Percentiles rank a stretch among this genome's conserved stretches.
Conservation (phyloP, 2,888 invertebrate genomes). For the Lepidocyrtoides sp. region DNA sequence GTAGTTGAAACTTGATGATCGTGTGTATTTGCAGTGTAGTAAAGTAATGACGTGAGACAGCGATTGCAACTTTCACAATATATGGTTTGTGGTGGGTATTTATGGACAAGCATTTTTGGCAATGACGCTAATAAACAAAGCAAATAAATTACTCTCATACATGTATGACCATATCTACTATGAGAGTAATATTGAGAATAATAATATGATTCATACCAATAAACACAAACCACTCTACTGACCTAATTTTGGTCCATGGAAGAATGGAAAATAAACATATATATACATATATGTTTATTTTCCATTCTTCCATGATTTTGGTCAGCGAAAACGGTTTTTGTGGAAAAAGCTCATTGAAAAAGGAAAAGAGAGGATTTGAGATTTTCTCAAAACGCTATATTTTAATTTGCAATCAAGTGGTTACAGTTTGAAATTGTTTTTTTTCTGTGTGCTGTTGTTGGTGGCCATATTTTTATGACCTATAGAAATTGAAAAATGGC, state of each 20-base stretch:
- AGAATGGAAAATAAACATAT: too few species aligned
- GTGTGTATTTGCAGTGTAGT: neutral
- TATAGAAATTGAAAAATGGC: conserved; percentile 16
- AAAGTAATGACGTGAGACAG: neutral
- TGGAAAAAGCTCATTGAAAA: conserved; percentile 43
- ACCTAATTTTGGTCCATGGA: too few species aligned
- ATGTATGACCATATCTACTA: conserved; percentile 34
- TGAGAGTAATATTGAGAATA: neutral
- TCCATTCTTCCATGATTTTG: too few species aligned
- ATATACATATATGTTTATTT: too few species aligned
- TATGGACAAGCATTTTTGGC: conserved; percentile 33
- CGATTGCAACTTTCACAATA: conserved; percentile 7
- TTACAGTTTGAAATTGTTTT: conserved; percentile 47
- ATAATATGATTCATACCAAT: too few species aligned
- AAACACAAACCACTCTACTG: conserved; percentile 48
- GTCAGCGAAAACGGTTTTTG: conserved; percentile 51
- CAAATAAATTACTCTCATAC: conserved; percentile 23
- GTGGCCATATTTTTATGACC: conserved; percentile 52
- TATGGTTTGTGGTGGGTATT: conserved; percentile 34
- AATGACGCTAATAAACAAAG: conserved; percentile 35
- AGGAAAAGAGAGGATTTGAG: conserved; percentile 10
- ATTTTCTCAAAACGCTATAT: neutral
- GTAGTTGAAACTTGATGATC: neutral
- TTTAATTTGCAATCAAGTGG: conserved; percentile 17
- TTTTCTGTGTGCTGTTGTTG: conserved; percentile 53